A percentile compares a stretch with the other conserved stretches of the same genome.
phyloP scores from a whole-genome alignment of 2,797 vertebrate species.

The Triplophysa yarkandensis region DNA sequence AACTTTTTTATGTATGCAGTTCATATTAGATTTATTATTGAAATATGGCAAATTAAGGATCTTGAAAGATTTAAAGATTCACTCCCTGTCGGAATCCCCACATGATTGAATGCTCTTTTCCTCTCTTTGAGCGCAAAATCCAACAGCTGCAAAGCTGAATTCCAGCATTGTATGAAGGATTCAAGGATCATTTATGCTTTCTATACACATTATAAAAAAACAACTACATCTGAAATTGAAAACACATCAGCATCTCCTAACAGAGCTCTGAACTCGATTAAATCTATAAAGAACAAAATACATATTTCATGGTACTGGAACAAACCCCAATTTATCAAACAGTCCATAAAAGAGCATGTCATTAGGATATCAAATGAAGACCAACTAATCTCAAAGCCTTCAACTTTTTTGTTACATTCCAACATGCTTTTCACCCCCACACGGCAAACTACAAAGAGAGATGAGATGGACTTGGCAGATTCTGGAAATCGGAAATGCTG shows the following conservation, averaged over 20 bases:
- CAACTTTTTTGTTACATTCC: slow-evolving; percentile 6
- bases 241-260: slow-evolving; percentile 1
- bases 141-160: background rate
- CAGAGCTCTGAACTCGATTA: background rate
- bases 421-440: slow-evolving; percentile 9
- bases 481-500: slow-evolving; percentile 56
- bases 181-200: background rate
- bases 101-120: background rate
- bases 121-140: background rate
- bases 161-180: slow-evolving; percentile 1
- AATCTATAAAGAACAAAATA: background rate
- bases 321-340: slow-evolving; percentile 24
- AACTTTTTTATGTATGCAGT: background rate
- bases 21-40: background rate
- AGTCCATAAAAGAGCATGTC: slow-evolving; percentile 6
- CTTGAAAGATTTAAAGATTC: background rate
- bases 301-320: background rate
- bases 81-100: background rate
- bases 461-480: slow-evolving; percentile 46
- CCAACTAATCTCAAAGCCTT: slow-evolving; percentile 20
- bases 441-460: slow-evolving; percentile 19
- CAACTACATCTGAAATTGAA: slow-evolving; percentile 15
- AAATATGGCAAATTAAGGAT: background rate
- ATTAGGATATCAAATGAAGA: slow-evolving; percentile 28
- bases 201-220: background rate